Evolutionary conservation across 1,140 invertebrate species (phyloP), one percentile per base, ranked within the genome.

Genomic region (Drosophila mauritiana): DNA sequence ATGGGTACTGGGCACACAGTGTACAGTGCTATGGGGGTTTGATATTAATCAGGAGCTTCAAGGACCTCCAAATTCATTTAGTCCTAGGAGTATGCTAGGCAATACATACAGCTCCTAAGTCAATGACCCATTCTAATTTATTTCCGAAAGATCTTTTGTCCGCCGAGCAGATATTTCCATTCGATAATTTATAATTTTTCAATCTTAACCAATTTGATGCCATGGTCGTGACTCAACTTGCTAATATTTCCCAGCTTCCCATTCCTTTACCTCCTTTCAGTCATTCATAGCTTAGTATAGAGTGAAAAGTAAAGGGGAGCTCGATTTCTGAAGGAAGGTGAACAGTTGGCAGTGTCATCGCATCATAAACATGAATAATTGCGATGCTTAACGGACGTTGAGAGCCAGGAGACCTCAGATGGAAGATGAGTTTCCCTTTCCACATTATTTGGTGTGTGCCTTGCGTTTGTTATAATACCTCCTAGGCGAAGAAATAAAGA

Each of bases 331-430:
- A 20, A 22, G 37, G 10, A 40, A 59, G 59, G 42, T 48, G 53
- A 43, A 42, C 22, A 40, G 56, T 54, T 57, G 68, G 46, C 53
- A 65, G 78, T 63, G 78, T 85, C 82, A 82, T 72, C 74, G 83
- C 79, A 76, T 88, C 79, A 86, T 79, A 88, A 86, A 86, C 83
- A 86, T 86, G 83, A 86, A 86, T 86, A 86, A 86, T 86, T 86
- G 84, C 70, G 61, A 55, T 77, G 79, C 84, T 86, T 83, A 83
- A 86, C 70, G 63, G 75, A 64, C 72, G 83, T 83, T 88, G 83
- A 88, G 83, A 88, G 84, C 79, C 63, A 55, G 79, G 70, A 88
- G 79, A 88, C 68, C 55, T 56, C 51, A 34, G 53, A 61, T 20
- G 51, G 15, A 25, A 27, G 31, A 17, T 2, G 49, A 49, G 42